Evolutionary conservation across 2,113 vertebrate genomes (phyloP).

Genomic region (Ptilorrhoa leucosticta): DNA sequence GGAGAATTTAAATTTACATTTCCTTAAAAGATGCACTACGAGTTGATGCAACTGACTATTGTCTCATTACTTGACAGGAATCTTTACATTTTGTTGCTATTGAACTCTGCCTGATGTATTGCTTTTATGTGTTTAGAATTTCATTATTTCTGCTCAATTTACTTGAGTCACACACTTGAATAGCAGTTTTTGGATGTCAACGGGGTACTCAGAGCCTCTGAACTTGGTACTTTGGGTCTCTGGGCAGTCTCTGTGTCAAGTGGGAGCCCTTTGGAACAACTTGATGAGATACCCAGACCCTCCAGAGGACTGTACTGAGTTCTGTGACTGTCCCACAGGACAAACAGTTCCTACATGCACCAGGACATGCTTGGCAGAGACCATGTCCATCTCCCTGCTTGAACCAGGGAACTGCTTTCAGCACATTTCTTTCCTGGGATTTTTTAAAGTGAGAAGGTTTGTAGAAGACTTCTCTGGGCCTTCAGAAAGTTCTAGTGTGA

Average conservation of each 20-base stretch:
- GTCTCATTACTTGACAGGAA: background rate
- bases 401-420: background rate
- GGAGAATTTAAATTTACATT: background rate
- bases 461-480: background rate
- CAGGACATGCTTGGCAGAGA: background rate
- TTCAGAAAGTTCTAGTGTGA: background rate
- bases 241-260: background rate
- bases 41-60: background rate
- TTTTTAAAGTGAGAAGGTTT: background rate
- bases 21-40: background rate
- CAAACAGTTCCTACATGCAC: background rate
- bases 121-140: background rate
- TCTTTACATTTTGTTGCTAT: background rate
- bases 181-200: background rate
- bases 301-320: background rate
- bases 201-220: background rate
- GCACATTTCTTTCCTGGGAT: background rate
- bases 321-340: background rate
- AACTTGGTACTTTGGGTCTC: rapidly evolving
- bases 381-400: background rate
- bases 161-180: background rate
- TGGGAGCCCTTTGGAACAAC: background rate
- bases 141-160: background rate
- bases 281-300: background rate
- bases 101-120: background rate